Conservation (phyloP, 2,888 invertebrate species). For the Bedellia somnulentella region DNA sequence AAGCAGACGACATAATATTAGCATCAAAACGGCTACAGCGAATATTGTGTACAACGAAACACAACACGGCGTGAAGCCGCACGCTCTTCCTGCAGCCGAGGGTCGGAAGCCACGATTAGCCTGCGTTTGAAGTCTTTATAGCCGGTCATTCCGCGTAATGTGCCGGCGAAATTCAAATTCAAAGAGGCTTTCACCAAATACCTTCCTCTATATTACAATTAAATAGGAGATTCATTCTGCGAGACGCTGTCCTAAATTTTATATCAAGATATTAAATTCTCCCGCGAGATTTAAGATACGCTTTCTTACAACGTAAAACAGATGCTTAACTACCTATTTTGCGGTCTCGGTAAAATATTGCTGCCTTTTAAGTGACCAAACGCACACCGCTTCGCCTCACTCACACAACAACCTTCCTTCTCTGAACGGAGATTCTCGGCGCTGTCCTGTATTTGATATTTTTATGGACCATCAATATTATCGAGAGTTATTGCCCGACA, state of each 20-base stretch:
- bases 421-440: no score
- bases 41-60: slow-evolving; percentile 1
- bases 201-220: slow-evolving; percentile 24
- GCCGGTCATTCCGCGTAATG: slow-evolving; percentile 48
- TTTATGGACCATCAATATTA: slow-evolving; percentile 46
- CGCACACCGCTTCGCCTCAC: no score
- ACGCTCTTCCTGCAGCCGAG: slow-evolving; percentile 34
- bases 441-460: slow-evolving; percentile 50
- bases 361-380: no score
- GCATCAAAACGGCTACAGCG: no score
- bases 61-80: slow-evolving; percentile 24
- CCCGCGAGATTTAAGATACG: no score
- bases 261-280: slow-evolving; percentile 4
- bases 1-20: no score
- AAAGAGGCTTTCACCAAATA: slow-evolving; percentile 33
- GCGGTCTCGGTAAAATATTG: no score
- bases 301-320: no score
- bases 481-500: slow-evolving; percentile 43
- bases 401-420: no score
- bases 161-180: slow-evolving; percentile 48
- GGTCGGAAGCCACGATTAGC: slow-evolving; percentile 57
- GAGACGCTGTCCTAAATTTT: no score
- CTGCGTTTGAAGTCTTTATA: slow-evolving; percentile 55
- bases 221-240: slow-evolving; percentile 23
- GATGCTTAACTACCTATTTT: no score